Percentiles rank a stretch among this genome's conserved stretches.
Conservation (phyloP, 2,888 invertebrate genomes). For the Lucinisca nassula region DNA sequence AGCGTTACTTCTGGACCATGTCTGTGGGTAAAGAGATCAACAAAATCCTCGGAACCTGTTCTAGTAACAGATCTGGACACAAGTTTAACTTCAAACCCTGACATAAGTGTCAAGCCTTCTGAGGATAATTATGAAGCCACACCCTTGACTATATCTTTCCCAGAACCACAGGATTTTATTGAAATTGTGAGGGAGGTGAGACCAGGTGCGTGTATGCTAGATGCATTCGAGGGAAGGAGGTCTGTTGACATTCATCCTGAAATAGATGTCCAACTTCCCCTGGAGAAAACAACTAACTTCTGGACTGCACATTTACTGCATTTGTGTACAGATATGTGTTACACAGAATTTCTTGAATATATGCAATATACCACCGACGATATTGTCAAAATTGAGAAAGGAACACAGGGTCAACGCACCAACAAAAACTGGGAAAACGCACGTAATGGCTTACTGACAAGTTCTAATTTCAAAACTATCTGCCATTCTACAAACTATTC, state of each 20-base stretch:
- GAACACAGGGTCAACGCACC: not conserved
- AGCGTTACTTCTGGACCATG: constrained; percentile 26
- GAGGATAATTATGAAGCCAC: not conserved
- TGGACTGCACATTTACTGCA: not conserved
- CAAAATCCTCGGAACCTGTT: not conserved
- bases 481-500: not conserved
- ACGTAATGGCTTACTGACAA: not conserved
- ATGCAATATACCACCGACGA: not conserved
- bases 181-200: not conserved
- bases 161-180: not conserved
- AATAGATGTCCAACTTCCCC: not conserved
- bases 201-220: not conserved
- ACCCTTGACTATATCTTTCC: not conserved
- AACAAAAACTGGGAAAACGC: constrained; percentile 13
- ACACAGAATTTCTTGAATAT: too few species aligned
- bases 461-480: not conserved
- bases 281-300: not conserved
- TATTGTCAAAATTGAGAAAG: not conserved
- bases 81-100: not conserved
- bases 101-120: not conserved
- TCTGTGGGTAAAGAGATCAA: not conserved
- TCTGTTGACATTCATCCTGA: not conserved
- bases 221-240: not conserved
- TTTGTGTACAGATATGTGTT: too few species aligned
- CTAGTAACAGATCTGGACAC: not conserved